These are phyloP conservation scores for Pantelozetes paolii DNA, from an alignment of 2,888 invertebrate species.

Conservation along the genomic window DNA sequence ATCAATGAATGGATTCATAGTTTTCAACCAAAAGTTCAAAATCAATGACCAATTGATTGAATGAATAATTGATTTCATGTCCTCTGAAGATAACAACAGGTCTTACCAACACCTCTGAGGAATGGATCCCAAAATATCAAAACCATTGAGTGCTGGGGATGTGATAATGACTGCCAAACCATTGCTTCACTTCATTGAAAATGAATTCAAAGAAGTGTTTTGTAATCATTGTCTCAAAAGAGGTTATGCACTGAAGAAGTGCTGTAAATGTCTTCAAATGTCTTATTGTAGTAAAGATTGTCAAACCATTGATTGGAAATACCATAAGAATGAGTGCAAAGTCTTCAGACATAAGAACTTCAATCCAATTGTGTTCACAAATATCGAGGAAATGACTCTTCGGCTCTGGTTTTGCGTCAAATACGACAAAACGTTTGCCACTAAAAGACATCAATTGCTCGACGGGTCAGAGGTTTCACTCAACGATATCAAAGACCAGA, in stretches of 20 bases:
- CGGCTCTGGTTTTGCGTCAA: background rate
- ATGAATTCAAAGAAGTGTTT: background rate
- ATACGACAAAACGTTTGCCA: background rate
- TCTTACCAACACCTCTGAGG: too few relatives aligned
- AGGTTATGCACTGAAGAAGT: background rate
- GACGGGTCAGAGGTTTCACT: background rate
- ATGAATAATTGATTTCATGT: too few relatives aligned
- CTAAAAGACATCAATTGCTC: background rate
- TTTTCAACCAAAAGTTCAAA: too few relatives aligned
- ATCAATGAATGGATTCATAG: too few relatives aligned
- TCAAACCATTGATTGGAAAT: background rate
- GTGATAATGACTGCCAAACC: background rate
- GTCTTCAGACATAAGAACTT: background rate
- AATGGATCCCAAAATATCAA: too few relatives aligned
- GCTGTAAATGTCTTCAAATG: background rate
- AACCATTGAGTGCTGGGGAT: background rate
- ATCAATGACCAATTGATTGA: too few relatives aligned
- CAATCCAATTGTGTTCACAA: background rate
- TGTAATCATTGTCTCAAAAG: background rate
- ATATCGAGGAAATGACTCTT: background rate
- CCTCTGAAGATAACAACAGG: too few relatives aligned
- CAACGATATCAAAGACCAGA: background rate
- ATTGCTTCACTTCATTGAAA: background rate
- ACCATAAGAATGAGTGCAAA: slow-evolving; percentile 18
- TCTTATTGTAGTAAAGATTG: background rate